phyloP scores from a whole-genome alignment of 1,140 invertebrate genomes.

The Eueides isabella region DNA sequence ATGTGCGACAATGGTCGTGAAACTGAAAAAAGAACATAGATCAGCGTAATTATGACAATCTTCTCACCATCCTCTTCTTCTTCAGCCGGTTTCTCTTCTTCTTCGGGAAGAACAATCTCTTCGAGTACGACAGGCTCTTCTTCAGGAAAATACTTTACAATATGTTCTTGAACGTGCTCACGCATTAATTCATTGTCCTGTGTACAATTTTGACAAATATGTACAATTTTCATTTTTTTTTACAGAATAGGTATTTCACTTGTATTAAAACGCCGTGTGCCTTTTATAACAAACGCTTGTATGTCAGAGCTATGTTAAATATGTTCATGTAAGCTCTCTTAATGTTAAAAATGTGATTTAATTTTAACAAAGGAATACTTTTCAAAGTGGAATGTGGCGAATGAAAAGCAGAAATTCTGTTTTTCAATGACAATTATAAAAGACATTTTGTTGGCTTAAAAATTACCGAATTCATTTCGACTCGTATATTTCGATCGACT shows the following conservation, averaged over 20 bases:
- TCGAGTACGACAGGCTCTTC: constrained; percentile 71
- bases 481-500: no score
- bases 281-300: no score
- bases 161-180: constrained; percentile 62
- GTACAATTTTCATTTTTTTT: not conserved
- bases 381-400: no score
- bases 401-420: no score
- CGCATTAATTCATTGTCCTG: constrained; percentile 75
- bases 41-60: not conserved
- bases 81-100: constrained; percentile 49
- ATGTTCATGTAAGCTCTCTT: not conserved
- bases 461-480: no score
- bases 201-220: no score
- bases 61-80: constrained; percentile 58
- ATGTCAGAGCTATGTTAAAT: no score
- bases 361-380: no score
- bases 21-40: no score
- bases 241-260: not conserved
- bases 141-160: constrained; percentile 70
- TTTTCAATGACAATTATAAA: no score
- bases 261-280: not conserved
- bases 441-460: no score
- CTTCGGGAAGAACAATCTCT: constrained; percentile 68
- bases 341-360: not conserved
- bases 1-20: no score